A percentile compares a stretch with the other conserved stretches of the same genome.
phyloP scores from a whole-genome alignment of 2,113 vertebrate genomes.

The Phoxinus phoxinus region DNA sequence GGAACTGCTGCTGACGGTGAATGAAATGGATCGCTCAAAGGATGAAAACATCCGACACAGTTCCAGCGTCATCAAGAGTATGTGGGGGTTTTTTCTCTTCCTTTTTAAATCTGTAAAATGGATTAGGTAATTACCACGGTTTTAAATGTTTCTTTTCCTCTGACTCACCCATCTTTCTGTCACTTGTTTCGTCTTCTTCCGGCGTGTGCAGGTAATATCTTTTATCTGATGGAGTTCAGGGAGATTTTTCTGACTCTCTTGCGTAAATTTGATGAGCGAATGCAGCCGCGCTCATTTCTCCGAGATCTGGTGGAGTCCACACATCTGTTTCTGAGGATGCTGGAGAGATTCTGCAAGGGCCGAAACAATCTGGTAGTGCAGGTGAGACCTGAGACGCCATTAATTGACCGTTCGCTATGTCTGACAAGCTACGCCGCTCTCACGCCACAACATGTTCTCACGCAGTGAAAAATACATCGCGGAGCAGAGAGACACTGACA shows the following conservation, averaged over 20 bases:
- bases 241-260: conserved; percentile 92
- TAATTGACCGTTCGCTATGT: too few relatives aligned
- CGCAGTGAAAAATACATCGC: too few relatives aligned
- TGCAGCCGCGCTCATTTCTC: conserved; percentile 88
- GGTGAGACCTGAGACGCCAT: conserved; percentile 71
- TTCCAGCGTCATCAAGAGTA: conserved; percentile 91
- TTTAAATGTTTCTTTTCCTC: neutral
- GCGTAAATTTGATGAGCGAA: conserved; percentile 89
- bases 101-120: neutral
- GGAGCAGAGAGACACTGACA: too few relatives aligned
- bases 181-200: neutral
- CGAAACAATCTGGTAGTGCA: conserved; percentile 86
- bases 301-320: conserved; percentile 92
- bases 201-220: conserved; percentile 86
- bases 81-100: conserved; percentile 51
- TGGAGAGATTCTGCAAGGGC: conserved; percentile 89
- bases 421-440: too few relatives aligned
- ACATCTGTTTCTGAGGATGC: conserved; percentile 92
- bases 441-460: too few relatives aligned
- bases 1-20: conserved; percentile 89
- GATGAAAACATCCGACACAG: conserved; percentile 87
- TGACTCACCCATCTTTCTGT: neutral
- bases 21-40: conserved; percentile 88
- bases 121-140: neutral
- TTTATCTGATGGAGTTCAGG: conserved; percentile 97